Evolutionary conservation across 2,888 invertebrate species (phyloP).

Genomic region (Microctonus brassicae): DNA sequence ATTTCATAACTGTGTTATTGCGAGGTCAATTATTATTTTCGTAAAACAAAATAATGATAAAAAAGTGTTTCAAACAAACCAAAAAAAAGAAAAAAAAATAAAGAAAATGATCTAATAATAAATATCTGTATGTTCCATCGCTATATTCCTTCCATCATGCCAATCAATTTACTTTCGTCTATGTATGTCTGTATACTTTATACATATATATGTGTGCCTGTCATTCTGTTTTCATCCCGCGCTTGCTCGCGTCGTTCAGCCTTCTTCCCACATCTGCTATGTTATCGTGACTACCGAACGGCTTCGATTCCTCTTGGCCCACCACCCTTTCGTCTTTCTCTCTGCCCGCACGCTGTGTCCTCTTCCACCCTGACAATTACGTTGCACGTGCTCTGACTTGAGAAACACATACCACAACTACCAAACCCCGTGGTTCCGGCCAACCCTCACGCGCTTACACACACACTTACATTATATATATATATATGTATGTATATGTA

Average conservation of each 20-base stretch:
- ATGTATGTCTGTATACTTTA: not conserved
- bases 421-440: conserved; percentile 36
- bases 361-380: conserved; percentile 66
- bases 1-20: no score
- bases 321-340: conserved; percentile 36
- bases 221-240: conserved; percentile 1
- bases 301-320: conserved; percentile 21
- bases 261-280: conserved; percentile 5
- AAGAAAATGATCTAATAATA: not conserved
- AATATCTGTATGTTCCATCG: conserved; percentile 25
- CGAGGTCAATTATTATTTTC: not conserved
- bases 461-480: no score
- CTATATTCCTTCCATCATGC: conserved; percentile 13
- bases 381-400: conserved; percentile 67
- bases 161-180: conserved; percentile 3
- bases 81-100: no score
- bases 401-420: conserved; percentile 62
- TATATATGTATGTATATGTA: no score
- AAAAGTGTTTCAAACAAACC: no score
- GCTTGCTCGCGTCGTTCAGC: not conserved
- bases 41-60: no score
- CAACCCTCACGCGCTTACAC: conserved; percentile 24
- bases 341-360: conserved; percentile 21
- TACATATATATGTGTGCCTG: not conserved
- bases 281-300: conserved; percentile 20